phyloP scores from a whole-genome alignment of 2,113 vertebrate species.

The Chroicocephalus ridibundus region DNA sequence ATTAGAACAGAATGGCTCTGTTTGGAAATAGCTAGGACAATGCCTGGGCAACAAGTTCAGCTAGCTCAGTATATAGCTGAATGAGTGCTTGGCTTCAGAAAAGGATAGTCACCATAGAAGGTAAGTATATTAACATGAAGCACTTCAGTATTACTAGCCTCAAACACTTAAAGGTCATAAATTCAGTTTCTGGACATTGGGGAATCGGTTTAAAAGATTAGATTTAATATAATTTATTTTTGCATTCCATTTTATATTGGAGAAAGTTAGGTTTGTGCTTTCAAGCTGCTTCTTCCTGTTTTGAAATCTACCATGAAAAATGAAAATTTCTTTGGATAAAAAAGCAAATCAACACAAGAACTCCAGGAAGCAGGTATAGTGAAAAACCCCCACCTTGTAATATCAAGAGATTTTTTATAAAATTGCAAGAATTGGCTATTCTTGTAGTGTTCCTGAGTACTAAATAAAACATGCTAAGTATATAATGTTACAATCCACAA shows the following conservation, averaged over 20 bases:
- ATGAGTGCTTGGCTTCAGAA: background rate
- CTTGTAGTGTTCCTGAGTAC: background rate
- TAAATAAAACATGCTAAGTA: background rate
- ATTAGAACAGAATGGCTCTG: background rate
- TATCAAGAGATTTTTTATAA: background rate
- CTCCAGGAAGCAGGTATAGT: background rate
- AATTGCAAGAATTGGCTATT: background rate
- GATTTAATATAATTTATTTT: background rate
- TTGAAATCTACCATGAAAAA: background rate
- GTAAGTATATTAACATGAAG: background rate
- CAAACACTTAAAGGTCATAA: background rate
- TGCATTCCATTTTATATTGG: background rate
- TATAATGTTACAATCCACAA: background rate
- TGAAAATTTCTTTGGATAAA: background rate
- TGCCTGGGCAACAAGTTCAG: background rate
- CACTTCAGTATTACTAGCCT: background rate
- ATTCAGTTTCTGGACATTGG: background rate
- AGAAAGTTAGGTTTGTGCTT: background rate
- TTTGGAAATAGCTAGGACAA: background rate
- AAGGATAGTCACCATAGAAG: background rate
- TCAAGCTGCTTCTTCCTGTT: background rate
- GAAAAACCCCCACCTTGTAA: background rate
- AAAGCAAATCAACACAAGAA: background rate
- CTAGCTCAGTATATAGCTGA: background rate
- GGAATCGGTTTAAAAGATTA: background rate